These are phyloP conservation scores for Perodicticus potto DNA, from an alignment of 2,797 vertebrate genomes.

Conservation along the genomic window DNA sequence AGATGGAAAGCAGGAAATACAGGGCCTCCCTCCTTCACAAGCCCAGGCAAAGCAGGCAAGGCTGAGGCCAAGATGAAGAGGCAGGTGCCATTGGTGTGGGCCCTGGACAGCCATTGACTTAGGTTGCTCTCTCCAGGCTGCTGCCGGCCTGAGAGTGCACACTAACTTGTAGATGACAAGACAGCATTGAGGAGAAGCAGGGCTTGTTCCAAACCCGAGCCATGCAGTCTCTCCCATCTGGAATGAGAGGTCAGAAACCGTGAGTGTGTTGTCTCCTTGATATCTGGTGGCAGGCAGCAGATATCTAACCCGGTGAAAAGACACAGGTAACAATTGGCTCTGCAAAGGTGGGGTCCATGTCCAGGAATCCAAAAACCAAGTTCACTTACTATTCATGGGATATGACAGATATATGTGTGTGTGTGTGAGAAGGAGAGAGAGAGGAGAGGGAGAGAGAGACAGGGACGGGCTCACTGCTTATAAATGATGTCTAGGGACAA, in stretches of 20 bases:
- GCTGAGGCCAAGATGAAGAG: not conserved
- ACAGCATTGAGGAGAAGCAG: not conserved
- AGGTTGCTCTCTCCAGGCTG: accelerated
- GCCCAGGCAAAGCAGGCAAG: not conserved
- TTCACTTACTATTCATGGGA: not conserved
- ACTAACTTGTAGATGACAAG: accelerated
- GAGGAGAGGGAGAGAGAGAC: too few relatives aligned
- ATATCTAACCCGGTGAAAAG: not conserved
- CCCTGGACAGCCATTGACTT: accelerated
- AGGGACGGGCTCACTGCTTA: not conserved
- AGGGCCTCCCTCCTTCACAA: not conserved
- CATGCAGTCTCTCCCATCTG: not conserved
- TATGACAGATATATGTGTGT: not conserved
- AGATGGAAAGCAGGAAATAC: not conserved
- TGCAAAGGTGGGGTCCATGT: not conserved
- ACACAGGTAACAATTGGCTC: not conserved
- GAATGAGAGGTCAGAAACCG: too few relatives aligned
- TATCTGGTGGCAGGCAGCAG: not conserved
- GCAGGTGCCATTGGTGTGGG: accelerated
- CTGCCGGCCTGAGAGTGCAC: accelerated
- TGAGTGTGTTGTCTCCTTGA: not conserved
- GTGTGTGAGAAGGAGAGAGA: too few relatives aligned
- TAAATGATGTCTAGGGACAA: accelerated
- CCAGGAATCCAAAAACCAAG: not conserved
- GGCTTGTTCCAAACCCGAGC: not conserved